These are phyloP conservation scores for Papilio gigon DNA, from an alignment of 2,888 invertebrate genomes.

Conservation along the genomic window DNA sequence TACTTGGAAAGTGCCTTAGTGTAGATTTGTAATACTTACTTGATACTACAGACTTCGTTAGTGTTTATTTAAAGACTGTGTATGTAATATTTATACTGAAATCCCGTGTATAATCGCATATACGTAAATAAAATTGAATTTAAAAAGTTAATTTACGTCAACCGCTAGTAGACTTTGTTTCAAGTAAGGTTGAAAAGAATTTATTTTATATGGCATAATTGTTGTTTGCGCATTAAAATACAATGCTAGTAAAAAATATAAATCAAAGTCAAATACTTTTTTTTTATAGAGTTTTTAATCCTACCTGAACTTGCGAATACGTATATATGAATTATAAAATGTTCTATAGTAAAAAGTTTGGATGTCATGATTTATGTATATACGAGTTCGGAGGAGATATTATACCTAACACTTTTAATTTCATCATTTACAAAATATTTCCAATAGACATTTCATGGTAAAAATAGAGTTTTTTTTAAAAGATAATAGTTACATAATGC, in stretches of 20 bases:
- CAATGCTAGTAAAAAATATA: background rate
- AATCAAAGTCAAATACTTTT: background rate
- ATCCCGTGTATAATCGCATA: slow-evolving; percentile 42
- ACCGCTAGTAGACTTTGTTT: background rate
- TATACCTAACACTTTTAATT: too few species aligned
- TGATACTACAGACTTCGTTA: background rate
- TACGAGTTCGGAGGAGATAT: too few species aligned
- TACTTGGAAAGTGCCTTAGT: too few species aligned
- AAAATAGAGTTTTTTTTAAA: too few species aligned
- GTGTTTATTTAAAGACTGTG: background rate
- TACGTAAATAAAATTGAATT: slow-evolving; percentile 5
- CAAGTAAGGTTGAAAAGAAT: background rate
- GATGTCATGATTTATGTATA: background rate
- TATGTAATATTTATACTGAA: background rate
- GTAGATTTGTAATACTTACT: background rate
- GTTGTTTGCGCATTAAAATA: background rate
- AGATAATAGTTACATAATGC: background rate
- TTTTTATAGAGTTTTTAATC: background rate
- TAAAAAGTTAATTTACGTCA: slow-evolving; percentile 24
- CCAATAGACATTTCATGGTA: too few species aligned
- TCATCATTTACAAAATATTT: too few species aligned
- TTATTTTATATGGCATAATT: background rate
- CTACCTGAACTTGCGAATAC: background rate
- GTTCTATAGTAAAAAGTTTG: background rate
- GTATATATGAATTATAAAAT: background rate